phyloP scores from a whole-genome alignment of 2,113 vertebrate genomes.

The Scortum barcoo region DNA sequence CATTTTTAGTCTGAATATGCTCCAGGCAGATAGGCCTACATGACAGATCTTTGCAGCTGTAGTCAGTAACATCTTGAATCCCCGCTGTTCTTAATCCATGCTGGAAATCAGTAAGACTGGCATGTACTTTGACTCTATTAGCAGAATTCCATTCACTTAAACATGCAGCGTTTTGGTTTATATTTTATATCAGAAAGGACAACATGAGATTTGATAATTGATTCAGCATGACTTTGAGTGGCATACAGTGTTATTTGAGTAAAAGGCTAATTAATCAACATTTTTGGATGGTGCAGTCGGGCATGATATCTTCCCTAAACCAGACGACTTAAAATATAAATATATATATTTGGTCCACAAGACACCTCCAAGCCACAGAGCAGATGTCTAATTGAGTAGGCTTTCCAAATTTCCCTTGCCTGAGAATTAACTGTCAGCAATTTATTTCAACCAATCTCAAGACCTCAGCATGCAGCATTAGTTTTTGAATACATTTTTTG shows the following conservation, averaged over 20 bases:
- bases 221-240: constrained; percentile 47
- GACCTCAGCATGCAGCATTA: not conserved
- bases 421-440: not conserved
- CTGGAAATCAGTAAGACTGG: constrained; percentile 32
- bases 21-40: not conserved
- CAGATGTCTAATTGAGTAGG: constrained; percentile 25
- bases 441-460: not conserved
- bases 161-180: constrained; percentile 46
- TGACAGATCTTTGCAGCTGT: constrained; percentile 1
- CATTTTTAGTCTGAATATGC: not conserved
- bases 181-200: constrained; percentile 59
- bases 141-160: constrained; percentile 27
- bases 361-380: constrained; percentile 25
- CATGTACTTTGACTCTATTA: constrained; percentile 41
- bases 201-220: constrained; percentile 53
- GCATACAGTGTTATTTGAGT: constrained; percentile 30
- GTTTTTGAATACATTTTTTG: not conserved
- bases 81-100: constrained; percentile 1
- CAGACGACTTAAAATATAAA: constrained; percentile 28
- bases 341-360: constrained; percentile 9
- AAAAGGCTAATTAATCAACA: constrained; percentile 63
- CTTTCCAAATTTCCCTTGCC: not conserved
- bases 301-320: constrained; percentile 29
- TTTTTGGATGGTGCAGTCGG: constrained; percentile 43
- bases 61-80: constrained; percentile 1